These are phyloP conservation scores for Stegastes partitus DNA, from an alignment of 2,113 vertebrate genomes.

Conservation along the genomic window DNA sequence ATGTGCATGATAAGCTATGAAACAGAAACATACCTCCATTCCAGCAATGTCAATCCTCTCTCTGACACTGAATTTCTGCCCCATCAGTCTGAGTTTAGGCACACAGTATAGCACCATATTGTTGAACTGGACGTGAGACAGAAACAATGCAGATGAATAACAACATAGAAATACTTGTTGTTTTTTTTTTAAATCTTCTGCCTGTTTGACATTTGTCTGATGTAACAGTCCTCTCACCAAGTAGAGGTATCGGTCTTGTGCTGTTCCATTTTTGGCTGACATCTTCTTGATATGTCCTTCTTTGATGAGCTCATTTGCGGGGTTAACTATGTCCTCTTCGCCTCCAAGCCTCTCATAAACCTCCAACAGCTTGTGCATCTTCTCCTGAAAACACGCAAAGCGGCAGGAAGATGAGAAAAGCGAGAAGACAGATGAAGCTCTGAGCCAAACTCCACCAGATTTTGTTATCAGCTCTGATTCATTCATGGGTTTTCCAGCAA, in stretches of 20 bases:
- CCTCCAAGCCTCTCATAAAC: conserved; percentile 95
- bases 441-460: conserved; percentile 13
- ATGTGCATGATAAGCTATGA: not conserved
- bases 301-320: conserved; percentile 97
- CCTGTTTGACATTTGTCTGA: not conserved
- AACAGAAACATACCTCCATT: conserved; percentile 89
- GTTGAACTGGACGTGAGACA: conserved; percentile 88
- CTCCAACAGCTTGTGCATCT: conserved; percentile 97
- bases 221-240: conserved; percentile 85
- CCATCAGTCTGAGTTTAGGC: conserved; percentile 95
- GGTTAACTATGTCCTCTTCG: conserved; percentile 97
- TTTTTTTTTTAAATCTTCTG: too few species aligned
- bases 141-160: not conserved
- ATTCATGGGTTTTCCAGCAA: conserved; percentile 8
- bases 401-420: conserved; percentile 9
- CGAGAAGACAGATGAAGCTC: conserved; percentile 14
- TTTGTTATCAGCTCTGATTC: conserved; percentile 4
- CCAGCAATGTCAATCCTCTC: conserved; percentile 96
- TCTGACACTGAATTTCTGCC: conserved; percentile 98
- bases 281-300: conserved; percentile 97
- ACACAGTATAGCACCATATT: conserved; percentile 98
- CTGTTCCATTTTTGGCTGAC: conserved; percentile 95
- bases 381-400: conserved; percentile 86
- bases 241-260: conserved; percentile 96
- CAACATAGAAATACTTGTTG: not conserved